These are phyloP conservation scores for Noctua janthina DNA, from an alignment of 2,888 invertebrate genomes.

Conservation along the genomic window DNA sequence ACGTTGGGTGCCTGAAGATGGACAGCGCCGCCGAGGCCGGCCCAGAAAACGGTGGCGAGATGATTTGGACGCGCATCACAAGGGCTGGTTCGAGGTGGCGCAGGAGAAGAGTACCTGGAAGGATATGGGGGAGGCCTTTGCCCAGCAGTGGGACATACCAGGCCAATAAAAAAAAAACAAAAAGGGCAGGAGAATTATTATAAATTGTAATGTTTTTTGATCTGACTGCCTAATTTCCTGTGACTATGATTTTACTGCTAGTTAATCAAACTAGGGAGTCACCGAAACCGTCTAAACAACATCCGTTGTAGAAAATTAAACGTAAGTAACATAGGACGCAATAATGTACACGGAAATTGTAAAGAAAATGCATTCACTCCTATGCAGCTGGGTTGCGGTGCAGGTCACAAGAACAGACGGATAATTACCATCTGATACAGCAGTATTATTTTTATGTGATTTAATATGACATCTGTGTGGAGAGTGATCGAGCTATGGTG, in stretches of 20 bases:
- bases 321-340: slow-evolving; percentile 52
- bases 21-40: too few species aligned
- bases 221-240: not conserved
- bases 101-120: too few species aligned
- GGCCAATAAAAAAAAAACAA: too few species aligned
- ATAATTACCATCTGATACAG: not conserved
- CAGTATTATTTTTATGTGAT: not conserved
- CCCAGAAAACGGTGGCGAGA: too few species aligned
- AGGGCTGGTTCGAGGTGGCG: too few species aligned
- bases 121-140: too few species aligned
- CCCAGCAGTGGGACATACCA: too few species aligned
- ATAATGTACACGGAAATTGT: slow-evolving; percentile 72
- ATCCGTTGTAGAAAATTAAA: slow-evolving; percentile 31
- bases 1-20: too few species aligned
- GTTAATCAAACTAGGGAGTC: not conserved
- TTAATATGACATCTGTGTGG: not conserved
- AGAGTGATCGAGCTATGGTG: not conserved
- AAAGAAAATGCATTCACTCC: slow-evolving; percentile 79
- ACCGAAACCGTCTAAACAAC: not conserved
- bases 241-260: not conserved
- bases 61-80: too few species aligned
- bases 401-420: slow-evolving; percentile 46
- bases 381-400: slow-evolving; percentile 64
- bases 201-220: not conserved
- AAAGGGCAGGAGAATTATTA: not conserved